These are phyloP conservation scores for Brachyhypopomus gauderio DNA, from an alignment of 2,113 vertebrate genomes.

Conservation along the genomic window DNA sequence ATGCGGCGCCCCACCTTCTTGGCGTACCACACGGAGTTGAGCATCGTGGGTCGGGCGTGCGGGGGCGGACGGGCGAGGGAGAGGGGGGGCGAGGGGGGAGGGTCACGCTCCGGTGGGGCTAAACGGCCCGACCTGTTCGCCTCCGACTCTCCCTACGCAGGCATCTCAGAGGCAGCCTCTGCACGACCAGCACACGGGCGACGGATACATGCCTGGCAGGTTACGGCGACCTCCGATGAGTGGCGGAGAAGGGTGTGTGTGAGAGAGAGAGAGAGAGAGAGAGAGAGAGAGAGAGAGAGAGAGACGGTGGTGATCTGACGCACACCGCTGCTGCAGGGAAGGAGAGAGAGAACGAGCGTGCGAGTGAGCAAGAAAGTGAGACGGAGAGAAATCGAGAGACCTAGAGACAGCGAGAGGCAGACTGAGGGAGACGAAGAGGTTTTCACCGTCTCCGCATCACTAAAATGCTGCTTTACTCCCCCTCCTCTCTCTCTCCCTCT, in stretches of 20 bases:
- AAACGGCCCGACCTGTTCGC: constrained; percentile 7
- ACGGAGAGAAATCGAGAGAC: constrained; percentile 30
- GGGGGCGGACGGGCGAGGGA: neutral
- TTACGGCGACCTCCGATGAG: constrained; percentile 28
- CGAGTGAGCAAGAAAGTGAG: constrained; percentile 7
- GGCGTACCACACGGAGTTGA: constrained; percentile 80
- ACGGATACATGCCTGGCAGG: constrained; percentile 24
- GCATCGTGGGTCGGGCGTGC: constrained; percentile 70
- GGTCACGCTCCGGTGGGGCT: constrained; percentile 31
- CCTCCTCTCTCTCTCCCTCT: constrained; percentile 11
- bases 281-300: neutral
- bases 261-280: neutral
- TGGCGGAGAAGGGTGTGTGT: neutral
- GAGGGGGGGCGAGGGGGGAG: neutral
- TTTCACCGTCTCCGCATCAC: constrained; percentile 43
- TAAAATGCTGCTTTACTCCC: constrained; percentile 40
- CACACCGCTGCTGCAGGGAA: constrained; percentile 49
- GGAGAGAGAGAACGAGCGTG: neutral
- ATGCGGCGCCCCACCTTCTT: constrained; percentile 82
- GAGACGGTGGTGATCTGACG: constrained; percentile 37
- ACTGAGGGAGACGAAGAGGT: constrained; percentile 19
- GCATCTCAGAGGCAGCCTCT: constrained; percentile 42
- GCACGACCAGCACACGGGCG: too few relatives aligned
- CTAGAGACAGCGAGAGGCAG: neutral
- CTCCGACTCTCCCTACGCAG: constrained; percentile 12